Percentiles rank a stretch among this genome's conserved stretches.
Evolutionary conservation across 2,113 vertebrate genomes (phyloP).

Genomic region (Columbina picui): DNA sequence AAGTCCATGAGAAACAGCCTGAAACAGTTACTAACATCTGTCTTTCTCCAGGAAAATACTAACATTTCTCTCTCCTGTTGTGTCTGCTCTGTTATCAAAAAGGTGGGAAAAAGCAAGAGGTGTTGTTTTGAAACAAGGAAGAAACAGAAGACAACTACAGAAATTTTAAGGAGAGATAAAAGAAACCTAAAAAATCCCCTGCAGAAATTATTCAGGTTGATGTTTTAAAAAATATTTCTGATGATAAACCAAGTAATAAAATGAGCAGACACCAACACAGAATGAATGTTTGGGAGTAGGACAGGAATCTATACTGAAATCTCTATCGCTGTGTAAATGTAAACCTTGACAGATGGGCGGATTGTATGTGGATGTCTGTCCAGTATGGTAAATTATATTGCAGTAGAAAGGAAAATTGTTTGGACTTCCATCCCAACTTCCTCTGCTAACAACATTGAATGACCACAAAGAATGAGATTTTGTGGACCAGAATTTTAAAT

Average conservation of each 20-base stretch:
- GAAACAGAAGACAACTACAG: not conserved
- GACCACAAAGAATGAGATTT: not conserved
- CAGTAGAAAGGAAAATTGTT: not conserved
- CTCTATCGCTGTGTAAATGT: not conserved
- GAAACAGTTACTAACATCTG: not conserved
- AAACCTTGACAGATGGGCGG: not conserved
- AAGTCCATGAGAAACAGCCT: not conserved
- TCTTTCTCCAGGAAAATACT: not conserved
- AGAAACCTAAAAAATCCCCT: not conserved
- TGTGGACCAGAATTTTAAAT: conserved; percentile 22
- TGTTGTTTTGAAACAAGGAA: not conserved
- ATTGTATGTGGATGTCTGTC: not conserved
- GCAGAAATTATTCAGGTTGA: not conserved
- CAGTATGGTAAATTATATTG: not conserved
- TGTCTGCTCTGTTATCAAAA: not conserved
- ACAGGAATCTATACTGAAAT: not conserved
- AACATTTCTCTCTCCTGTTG: rapidly evolving
- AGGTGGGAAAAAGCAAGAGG: not conserved
- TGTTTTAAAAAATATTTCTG: not conserved
- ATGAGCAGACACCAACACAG: not conserved
- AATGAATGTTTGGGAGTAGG: not conserved
- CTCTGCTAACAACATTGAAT: not conserved
- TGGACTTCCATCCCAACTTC: not conserved
- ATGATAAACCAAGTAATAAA: not conserved
- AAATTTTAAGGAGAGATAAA: not conserved